phyloP scores from a whole-genome alignment of 2,888 invertebrate genomes.

The Caenorhabditis virilis region DNA sequence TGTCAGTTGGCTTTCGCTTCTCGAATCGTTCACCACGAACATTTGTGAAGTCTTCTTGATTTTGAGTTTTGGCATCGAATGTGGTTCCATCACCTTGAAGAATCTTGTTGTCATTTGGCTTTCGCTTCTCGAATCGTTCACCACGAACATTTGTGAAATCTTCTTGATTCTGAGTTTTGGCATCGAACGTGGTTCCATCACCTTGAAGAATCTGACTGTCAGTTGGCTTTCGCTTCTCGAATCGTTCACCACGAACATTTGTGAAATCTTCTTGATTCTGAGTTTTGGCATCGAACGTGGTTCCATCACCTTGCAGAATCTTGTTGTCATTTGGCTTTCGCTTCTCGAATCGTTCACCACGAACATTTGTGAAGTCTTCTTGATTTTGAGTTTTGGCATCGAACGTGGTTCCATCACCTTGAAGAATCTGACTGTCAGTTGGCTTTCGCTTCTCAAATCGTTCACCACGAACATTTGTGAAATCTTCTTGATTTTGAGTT shows the following conservation, averaged over 20 bases:
- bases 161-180: conserved; percentile 3
- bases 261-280: conserved; percentile 2
- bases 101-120: neutral
- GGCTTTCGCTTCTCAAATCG: neutral
- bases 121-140: neutral
- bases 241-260: neutral
- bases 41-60: neutral
- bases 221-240: neutral
- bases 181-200: conserved; percentile 2
- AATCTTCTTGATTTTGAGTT: conserved; percentile 4
- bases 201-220: neutral
- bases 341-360: neutral
- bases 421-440: neutral
- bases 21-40: conserved; percentile 2
- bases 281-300: neutral
- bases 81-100: neutral
- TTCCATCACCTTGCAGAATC: neutral
- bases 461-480: neutral
- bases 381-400: conserved; percentile 2
- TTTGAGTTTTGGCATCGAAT: neutral
- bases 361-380: conserved; percentile 2
- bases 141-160: conserved; percentile 2
- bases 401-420: neutral
- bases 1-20: neutral
- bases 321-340: neutral